Percentiles rank a stretch among this genome's conserved stretches.
Evolutionary conservation across 2,113 vertebrate species (phyloP).

Genomic region (Bos taurus): DNA sequence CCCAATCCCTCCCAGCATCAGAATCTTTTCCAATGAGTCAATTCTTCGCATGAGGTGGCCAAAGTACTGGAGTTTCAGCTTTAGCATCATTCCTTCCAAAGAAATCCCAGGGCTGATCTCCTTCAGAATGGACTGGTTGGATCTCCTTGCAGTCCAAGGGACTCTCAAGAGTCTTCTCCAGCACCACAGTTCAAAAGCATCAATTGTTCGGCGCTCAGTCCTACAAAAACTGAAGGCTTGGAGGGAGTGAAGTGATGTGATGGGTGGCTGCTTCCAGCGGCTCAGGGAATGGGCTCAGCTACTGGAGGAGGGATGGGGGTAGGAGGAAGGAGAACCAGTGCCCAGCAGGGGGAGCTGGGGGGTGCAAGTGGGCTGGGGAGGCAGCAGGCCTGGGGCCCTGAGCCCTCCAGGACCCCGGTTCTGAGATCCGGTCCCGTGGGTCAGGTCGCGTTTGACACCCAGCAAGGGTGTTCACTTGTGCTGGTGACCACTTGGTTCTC

Average conservation of each 20-base stretch:
- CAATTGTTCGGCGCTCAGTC: not conserved
- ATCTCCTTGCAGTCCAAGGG: too few species aligned
- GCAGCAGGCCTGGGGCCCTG: not conserved
- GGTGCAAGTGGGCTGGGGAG: not conserved
- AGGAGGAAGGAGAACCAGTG: not conserved
- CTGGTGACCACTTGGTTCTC: slow-evolving; percentile 83
- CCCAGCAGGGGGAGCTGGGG: not conserved
- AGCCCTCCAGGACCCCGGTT: not conserved
- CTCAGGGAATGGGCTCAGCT: not conserved
- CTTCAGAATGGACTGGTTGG: too few species aligned
- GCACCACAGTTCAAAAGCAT: too few species aligned
- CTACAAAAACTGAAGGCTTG: not conserved
- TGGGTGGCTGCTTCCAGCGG: not conserved
- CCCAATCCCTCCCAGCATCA: too few species aligned
- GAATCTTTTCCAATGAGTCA: too few species aligned
- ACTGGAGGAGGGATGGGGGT: not conserved
- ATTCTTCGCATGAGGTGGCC: too few species aligned
- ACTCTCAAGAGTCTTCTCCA: too few species aligned
- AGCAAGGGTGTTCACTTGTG: slow-evolving; percentile 80
- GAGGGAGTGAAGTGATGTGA: not conserved
- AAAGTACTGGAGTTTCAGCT: too few species aligned
- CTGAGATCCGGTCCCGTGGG: accelerated
- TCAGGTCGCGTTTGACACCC: slow-evolving; percentile 75
- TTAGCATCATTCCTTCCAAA: too few species aligned
- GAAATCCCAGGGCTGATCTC: too few species aligned